Evolutionary conservation across 2,888 invertebrate species (phyloP).

Genomic region (Sialis fuliginosa): DNA sequence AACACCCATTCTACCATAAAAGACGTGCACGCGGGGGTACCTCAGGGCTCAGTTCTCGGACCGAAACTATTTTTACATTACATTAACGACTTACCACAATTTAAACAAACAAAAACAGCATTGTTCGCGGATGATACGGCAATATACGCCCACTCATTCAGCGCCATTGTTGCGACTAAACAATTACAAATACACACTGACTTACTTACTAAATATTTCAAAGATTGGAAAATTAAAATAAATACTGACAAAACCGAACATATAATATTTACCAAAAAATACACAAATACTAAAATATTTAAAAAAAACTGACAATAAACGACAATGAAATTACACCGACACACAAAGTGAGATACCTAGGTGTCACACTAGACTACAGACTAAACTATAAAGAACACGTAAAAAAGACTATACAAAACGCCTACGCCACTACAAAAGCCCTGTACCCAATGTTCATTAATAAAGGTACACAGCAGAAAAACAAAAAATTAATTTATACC

Average conservation of each 20-base stretch:
- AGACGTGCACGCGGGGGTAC: constrained; percentile 9
- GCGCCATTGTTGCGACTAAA: constrained; percentile 9
- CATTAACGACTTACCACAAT: constrained; percentile 10
- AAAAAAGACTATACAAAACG: constrained; percentile 9
- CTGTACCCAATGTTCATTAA: constrained; percentile 11
- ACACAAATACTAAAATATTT: constrained; percentile 3
- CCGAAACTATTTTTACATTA: constrained; percentile 9
- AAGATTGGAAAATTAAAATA: constrained; percentile 9
- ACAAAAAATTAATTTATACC: constrained; percentile 14
- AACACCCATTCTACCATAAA: constrained; percentile 6
- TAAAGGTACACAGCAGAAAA: constrained; percentile 8
- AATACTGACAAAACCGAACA: constrained; percentile 8
- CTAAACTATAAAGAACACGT: constrained; percentile 10
- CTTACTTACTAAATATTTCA: constrained; percentile 6
- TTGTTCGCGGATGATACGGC: constrained; percentile 13
- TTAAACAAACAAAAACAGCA: constrained; percentile 8
- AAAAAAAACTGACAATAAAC: constrained; percentile 4
- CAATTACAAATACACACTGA: constrained; percentile 10
- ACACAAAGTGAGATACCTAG: constrained; percentile 2
- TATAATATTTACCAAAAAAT: constrained; percentile 9
- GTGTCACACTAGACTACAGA: neutral
- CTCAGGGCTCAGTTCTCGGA: constrained; percentile 9
- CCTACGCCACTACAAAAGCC: constrained; percentile 8
- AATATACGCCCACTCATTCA: constrained; percentile 11
- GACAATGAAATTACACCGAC: constrained; percentile 3